A percentile compares a stretch with the other conserved stretches of the same genome.
Evolutionary conservation across 2,888 invertebrate species (phyloP).

Genomic region (Lycophotia porphyrea): DNA sequence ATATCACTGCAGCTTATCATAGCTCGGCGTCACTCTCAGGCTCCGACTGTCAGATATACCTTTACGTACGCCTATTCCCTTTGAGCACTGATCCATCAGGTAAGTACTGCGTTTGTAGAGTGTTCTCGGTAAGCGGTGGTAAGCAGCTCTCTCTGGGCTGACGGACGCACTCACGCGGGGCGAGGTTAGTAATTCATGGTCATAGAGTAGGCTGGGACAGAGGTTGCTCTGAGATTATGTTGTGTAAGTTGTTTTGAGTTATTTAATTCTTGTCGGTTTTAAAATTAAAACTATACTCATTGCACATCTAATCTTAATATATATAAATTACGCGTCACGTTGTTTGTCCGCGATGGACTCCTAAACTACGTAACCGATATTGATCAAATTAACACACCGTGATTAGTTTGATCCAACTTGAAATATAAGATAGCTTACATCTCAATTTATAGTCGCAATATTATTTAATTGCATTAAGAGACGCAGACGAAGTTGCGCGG

Average conservation of each 20-base stretch:
- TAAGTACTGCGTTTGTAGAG: slow-evolving; percentile 44
- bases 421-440: too few relatives aligned
- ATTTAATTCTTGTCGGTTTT: too few relatives aligned
- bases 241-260: background rate
- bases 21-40: background rate
- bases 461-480: too few relatives aligned
- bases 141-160: slow-evolving; percentile 40
- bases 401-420: too few relatives aligned
- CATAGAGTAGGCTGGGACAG: slow-evolving; percentile 36
- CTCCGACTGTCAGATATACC: background rate
- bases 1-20: background rate
- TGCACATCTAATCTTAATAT: too few relatives aligned
- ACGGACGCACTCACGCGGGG: slow-evolving; percentile 48
- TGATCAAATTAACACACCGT: too few relatives aligned
- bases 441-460: too few relatives aligned
- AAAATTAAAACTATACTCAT: too few relatives aligned
- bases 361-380: too few relatives aligned
- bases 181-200: slow-evolving; percentile 52
- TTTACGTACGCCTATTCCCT: slow-evolving; percentile 37
- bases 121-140: slow-evolving; percentile 44
- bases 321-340: too few relatives aligned
- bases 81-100: slow-evolving; percentile 48
- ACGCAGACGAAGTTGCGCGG: too few relatives aligned
- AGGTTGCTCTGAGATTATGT: background rate
- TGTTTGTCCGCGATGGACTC: too few relatives aligned